phyloP scores from a whole-genome alignment of 2,113 vertebrate genomes.

The Cisticola juncidis region DNA sequence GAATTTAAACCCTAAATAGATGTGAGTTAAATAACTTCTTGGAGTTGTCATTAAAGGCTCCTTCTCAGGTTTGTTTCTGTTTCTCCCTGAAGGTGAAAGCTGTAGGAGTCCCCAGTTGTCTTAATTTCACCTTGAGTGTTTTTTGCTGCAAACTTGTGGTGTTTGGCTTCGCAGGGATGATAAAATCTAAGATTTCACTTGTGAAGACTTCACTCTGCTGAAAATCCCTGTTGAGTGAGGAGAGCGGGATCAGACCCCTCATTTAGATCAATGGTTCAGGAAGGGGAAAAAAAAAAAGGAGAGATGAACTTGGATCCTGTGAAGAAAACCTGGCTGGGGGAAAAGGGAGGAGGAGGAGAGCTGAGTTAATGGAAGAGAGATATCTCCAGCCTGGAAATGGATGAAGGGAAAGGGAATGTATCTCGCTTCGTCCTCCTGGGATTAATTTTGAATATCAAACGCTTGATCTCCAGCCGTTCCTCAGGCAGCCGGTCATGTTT shows the following conservation, averaged over 20 bases:
- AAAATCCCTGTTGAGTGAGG: background rate
- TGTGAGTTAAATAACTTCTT: background rate
- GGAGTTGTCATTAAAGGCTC: background rate
- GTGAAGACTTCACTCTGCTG: background rate
- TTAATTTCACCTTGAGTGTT: background rate
- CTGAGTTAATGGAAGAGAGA: slow-evolving; percentile 27
- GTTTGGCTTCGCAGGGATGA: background rate
- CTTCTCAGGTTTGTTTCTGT: background rate
- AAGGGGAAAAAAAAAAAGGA: background rate
- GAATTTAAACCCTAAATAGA: background rate
- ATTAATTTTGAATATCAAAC: slow-evolving; percentile 57
- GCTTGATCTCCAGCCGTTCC: slow-evolving; percentile 12
- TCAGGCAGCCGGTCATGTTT: slow-evolving; percentile 36
- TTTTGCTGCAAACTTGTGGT: background rate
- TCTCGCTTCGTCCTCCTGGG: background rate
- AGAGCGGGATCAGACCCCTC: background rate
- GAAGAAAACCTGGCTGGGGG: background rate
- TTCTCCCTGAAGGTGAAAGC: background rate
- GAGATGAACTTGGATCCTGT: slow-evolving; percentile 2
- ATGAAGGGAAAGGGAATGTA: background rate
- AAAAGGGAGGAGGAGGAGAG: background rate
- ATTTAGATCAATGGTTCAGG: background rate
- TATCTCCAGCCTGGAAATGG: slow-evolving; percentile 42
- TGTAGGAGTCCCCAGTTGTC: background rate
- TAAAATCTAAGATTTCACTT: background rate